Conservation (phyloP, 2,797 vertebrate species). For the Acropternis orthonyx region DNA sequence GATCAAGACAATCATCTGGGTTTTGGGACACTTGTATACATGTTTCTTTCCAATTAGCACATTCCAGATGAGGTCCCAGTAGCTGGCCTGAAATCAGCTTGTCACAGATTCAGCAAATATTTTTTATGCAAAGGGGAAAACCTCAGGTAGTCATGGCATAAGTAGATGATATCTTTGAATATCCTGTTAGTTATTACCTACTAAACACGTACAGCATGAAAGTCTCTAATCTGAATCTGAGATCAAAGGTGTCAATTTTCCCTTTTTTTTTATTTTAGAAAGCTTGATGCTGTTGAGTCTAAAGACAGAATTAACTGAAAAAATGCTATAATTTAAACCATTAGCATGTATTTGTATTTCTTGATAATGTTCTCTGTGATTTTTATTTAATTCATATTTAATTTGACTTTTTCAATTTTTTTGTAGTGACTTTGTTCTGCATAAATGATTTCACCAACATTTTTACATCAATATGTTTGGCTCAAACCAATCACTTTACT, state of each 20-base stretch:
- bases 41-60: constrained; percentile 48
- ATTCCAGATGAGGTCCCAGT: constrained; percentile 57
- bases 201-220: not conserved
- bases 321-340: not conserved
- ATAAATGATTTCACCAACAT: not conserved
- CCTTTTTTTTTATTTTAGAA: not conserved
- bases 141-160: not conserved
- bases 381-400: not conserved
- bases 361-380: not conserved
- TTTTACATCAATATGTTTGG: not conserved
- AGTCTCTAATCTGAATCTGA: not conserved
- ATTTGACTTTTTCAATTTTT: not conserved
- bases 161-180: not conserved
- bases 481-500: not conserved
- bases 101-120: not conserved
- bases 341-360: not conserved
- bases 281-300: not conserved
- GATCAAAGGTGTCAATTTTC: not conserved
- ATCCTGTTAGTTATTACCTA: not conserved
- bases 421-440: not conserved
- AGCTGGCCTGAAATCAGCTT: constrained; percentile 21
- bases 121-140: not conserved
- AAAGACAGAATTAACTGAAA: not conserved
- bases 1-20: constrained; percentile 54
- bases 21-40: constrained; percentile 35